Evolutionary conservation across 1,140 invertebrate genomes (phyloP), one percentile per base, ranked within the genome.

Genomic region (Drosophila truncata): DNA sequence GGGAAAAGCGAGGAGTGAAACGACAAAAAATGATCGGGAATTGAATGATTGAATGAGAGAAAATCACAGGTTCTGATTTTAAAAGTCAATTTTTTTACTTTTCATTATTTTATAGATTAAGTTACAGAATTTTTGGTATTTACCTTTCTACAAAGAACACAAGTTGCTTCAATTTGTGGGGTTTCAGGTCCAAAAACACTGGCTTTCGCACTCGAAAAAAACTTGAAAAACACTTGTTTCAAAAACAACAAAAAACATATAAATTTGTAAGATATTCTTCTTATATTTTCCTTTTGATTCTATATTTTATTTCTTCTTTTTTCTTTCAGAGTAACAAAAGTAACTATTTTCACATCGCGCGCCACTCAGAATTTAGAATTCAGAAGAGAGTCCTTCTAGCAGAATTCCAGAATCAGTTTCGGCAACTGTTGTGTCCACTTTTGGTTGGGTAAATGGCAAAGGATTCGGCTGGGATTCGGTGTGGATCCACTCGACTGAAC

Each of bases 161-260:
- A 20, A 10, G 18, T 16, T 13, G 27, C 14, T 25, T 5, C 3
- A 16, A 39, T 11, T 9, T 13, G 31, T 42, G 25, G 1, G n/a
- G n/a, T n/a, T 55, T 39, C 3, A 7, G 37, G 20, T 50, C 33
- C 35, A 16, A 72, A 29, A 50, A 39, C 66, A 71, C 66, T 59
- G 66, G 66, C 42, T 46, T 42, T 11, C 10, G 41, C 70, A 72
- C 70, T 72, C 35, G 44, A 72, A 72, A 72, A 72, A 72, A 72
- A 72, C 35, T 59, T 37, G 33, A 41, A 33, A 69, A 42, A 41
- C 39, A 58, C 52, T 29, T 55, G 18, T 49, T 27, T 55, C 9
- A 11, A 55, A 55, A 37, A 55, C 39, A 35, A 41, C 33, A 44
- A 44, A 58, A 33, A 39, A 39, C 33, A 31, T 25, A 37, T 4